phyloP scores from a whole-genome alignment of 2,797 vertebrate genomes.

The Borostomias antarcticus region DNA sequence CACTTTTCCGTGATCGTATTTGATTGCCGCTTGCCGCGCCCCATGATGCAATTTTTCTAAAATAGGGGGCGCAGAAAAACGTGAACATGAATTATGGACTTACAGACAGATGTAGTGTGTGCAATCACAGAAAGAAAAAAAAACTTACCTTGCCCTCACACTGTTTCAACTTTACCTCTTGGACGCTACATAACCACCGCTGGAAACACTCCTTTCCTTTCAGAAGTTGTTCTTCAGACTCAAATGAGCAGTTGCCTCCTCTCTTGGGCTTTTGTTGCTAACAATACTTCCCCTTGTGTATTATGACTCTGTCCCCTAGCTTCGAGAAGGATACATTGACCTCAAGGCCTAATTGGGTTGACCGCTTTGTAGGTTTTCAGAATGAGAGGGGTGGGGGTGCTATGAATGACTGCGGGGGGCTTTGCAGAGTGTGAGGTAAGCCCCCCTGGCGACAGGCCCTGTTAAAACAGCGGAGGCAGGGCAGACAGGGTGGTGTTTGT shows the following conservation, averaged over 20 bases:
- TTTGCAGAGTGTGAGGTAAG: conserved; percentile 49
- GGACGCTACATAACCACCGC: background rate
- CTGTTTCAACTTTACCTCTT: background rate
- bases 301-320: conserved; percentile 24
- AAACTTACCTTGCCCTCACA: background rate
- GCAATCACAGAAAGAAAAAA: background rate
- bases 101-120: conserved; percentile 17
- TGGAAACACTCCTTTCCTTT: background rate
- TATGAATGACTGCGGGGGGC: conserved; percentile 47
- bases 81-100: conserved; percentile 37
- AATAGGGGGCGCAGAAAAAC: conserved; percentile 33
- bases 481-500: conserved; percentile 63
- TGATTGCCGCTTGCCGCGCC: conserved; percentile 44
- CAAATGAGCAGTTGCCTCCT: background rate
- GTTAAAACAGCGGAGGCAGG: conserved; percentile 54
- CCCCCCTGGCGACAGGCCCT: conserved; percentile 45
- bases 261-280: background rate
- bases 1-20: conserved; percentile 57
- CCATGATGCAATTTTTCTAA: conserved; percentile 66
- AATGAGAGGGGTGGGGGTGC: conserved; percentile 22
- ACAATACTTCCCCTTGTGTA: conserved; percentile 28
- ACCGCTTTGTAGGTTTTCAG: conserved; percentile 19
- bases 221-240: background rate
- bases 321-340: conserved; percentile 30
- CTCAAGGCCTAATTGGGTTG: conserved; percentile 44